Conservation (phyloP, 2,797 vertebrate species). For the Orestias chungarensis region DNA sequence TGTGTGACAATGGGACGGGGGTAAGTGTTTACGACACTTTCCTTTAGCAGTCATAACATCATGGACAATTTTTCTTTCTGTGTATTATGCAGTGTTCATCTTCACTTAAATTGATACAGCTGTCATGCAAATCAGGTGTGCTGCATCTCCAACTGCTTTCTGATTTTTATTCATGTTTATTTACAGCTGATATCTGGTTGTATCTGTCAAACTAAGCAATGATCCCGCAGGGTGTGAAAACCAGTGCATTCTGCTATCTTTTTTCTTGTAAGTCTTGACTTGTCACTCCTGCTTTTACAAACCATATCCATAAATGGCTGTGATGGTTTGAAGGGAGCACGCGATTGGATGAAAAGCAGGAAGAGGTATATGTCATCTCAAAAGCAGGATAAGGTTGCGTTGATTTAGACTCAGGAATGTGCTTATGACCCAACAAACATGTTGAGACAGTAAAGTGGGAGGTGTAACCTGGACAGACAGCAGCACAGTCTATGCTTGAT, state of each 20-base stretch:
- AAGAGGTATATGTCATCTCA: conserved; percentile 39
- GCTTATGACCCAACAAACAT: conserved; percentile 46
- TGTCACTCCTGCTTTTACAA: conserved; percentile 54
- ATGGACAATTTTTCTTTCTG: background rate
- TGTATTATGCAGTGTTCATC: background rate
- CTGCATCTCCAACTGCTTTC: background rate
- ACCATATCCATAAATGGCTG: conserved; percentile 78
- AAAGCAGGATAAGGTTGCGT: conserved; percentile 15
- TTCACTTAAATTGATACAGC: background rate
- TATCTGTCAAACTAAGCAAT: conserved; percentile 5
- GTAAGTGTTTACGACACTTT: conserved; percentile 27
- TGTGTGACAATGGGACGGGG: conserved; percentile 85
- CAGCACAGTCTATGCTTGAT: background rate
- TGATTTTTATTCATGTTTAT: background rate
- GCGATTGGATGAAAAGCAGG: conserved; percentile 69
- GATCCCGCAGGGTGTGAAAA: conserved; percentile 34
- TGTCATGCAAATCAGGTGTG: background rate
- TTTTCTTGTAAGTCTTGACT: conserved; percentile 71
- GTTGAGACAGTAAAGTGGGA: conserved; percentile 58
- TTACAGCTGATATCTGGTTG: background rate
- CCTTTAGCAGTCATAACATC: background rate
- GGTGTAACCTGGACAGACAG: conserved; percentile 24
- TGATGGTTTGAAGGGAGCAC: conserved; percentile 41
- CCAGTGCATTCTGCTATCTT: conserved; percentile 22
- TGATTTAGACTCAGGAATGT: conserved; percentile 77